These are phyloP conservation scores for Heliocidaris tuberculata DNA, from an alignment of 35 echinoderm and acorn worm genomes.

Conservation along the genomic window DNA sequence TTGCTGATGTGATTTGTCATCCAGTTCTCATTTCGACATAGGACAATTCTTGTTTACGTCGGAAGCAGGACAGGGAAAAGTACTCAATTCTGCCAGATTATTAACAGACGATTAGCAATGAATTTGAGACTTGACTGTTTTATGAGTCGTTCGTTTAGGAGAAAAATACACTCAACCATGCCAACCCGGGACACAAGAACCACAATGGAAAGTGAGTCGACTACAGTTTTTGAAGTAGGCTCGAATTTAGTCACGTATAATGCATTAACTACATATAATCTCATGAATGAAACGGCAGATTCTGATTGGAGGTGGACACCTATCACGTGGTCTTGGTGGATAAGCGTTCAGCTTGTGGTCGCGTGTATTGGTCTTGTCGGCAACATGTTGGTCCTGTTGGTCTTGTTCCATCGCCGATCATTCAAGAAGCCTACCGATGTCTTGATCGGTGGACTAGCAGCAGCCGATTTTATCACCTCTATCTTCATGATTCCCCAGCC, in stretches of 20 bases:
- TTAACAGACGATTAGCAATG: too few species aligned
- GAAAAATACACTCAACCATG: not conserved
- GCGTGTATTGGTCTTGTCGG: slow-evolving; percentile 76
- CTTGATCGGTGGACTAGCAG: slow-evolving; percentile 72
- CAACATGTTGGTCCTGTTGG: slow-evolving; percentile 67
- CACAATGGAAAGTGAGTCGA: not conserved
- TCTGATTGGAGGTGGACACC: not conserved
- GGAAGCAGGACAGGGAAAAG: too few species aligned
- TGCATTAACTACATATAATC: not conserved
- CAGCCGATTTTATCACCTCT: slow-evolving; percentile 79
- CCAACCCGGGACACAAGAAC: not conserved
- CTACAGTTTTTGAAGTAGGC: too few species aligned
- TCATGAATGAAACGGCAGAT: not conserved
- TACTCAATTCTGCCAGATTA: too few species aligned
- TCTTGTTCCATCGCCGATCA: slow-evolving; percentile 55
- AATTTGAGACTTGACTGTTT: too few species aligned
- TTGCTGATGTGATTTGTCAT: too few species aligned
- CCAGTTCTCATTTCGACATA: too few species aligned
- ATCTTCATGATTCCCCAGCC: slow-evolving; percentile 78
- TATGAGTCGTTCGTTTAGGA: too few species aligned
- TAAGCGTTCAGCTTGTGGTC: slow-evolving; percentile 53
- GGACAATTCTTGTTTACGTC: too few species aligned
- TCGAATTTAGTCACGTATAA: not conserved
- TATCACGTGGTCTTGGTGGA: slow-evolving; percentile 21
- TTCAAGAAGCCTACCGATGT: slow-evolving; percentile 66